A percentile compares a stretch with the other conserved stretches of the same genome.
These are phyloP conservation scores for Dione vanillae DNA, from an alignment of 2,888 invertebrate genomes.

Conservation along the genomic window DNA sequence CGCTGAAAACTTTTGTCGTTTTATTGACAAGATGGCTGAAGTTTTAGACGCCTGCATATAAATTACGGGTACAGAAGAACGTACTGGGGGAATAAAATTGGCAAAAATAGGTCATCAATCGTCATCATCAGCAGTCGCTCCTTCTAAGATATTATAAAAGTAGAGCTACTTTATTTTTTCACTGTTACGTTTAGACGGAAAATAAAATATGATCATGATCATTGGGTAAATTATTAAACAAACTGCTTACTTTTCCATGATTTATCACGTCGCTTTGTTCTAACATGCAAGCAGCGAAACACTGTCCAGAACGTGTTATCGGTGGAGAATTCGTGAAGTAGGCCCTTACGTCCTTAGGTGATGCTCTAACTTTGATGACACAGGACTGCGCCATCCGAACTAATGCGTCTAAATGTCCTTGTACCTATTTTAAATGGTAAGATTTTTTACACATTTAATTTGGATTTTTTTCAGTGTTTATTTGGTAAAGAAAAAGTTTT, in stretches of 20 bases:
- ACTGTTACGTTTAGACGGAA: too few species aligned
- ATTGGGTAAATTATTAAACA: not conserved
- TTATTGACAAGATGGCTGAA: conserved; percentile 10
- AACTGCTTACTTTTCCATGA: conserved; percentile 69
- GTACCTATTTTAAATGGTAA: conserved; percentile 58
- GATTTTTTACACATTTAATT: not conserved
- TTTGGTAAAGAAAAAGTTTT: too few species aligned
- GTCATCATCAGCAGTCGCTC: too few species aligned
- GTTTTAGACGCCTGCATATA: conserved; percentile 7
- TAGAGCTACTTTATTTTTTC: too few species aligned
- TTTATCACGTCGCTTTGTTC: conserved; percentile 78
- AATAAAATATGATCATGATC: too few species aligned
- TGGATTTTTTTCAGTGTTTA: too few species aligned
- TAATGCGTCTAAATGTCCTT: conserved; percentile 75
- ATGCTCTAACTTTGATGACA: conserved; percentile 74
- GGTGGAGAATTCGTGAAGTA: conserved; percentile 79
- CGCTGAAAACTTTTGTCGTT: conserved; percentile 13
- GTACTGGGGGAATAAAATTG: not conserved
- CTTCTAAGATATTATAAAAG: too few species aligned
- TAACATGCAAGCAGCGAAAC: conserved; percentile 80
- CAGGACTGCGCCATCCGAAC: conserved; percentile 78
- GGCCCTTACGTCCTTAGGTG: conserved; percentile 76
- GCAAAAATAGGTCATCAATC: too few species aligned
- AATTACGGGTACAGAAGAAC: not conserved
- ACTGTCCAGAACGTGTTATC: conserved; percentile 72